Percentiles rank a stretch among this genome's conserved stretches.
Conservation (phyloP, 2,113 vertebrate genomes). For the Cebidichthys violaceus region DNA sequence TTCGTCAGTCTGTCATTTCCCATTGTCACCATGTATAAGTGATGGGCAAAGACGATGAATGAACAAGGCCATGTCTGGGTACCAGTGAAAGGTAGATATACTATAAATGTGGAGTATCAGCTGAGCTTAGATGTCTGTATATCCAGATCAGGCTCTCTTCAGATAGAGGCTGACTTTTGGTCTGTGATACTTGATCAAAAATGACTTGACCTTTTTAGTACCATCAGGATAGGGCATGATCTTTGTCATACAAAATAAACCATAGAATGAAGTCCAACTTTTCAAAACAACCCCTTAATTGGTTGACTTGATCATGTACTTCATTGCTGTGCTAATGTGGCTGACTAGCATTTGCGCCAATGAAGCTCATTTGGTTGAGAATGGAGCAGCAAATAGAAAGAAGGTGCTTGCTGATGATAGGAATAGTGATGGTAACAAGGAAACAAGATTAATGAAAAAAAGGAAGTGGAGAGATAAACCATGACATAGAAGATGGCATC, state of each 20-base stretch:
- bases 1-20: slow-evolving; percentile 13
- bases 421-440: neutral
- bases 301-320: neutral
- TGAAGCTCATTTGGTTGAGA: slow-evolving; percentile 4
- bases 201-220: neutral
- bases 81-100: neutral
- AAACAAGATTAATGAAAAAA: neutral
- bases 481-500: neutral
- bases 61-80: neutral
- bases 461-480: slow-evolving; percentile 3
- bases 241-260: neutral
- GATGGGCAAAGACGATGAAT: neutral
- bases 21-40: neutral
- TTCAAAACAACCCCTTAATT: neutral
- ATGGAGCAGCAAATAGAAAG: neutral
- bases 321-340: neutral
- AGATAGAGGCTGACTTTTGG: neutral
- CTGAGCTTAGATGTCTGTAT: neutral
- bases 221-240: neutral
- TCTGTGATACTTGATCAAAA: neutral
- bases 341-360: neutral
- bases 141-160: neutral
- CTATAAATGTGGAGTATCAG: neutral
- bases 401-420: neutral
- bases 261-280: neutral